Conservation (phyloP, 2,888 invertebrate species). For the Scelioninae gen. 1 region DNA sequence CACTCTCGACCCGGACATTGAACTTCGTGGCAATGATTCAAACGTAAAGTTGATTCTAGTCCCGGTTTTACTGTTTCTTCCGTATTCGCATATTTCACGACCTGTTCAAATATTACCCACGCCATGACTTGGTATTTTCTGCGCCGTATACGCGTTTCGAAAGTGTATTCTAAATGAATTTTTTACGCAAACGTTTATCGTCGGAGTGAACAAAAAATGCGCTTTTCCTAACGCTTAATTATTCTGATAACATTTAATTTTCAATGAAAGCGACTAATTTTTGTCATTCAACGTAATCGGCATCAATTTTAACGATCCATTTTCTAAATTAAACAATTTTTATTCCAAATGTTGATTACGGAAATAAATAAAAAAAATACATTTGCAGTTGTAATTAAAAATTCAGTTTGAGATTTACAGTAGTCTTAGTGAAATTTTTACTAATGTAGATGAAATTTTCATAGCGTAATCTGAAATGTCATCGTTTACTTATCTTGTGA, state of each 20-base stretch:
- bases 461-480: not conserved
- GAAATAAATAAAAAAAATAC: too few species aligned
- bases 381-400: too few species aligned
- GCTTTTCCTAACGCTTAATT: slow-evolving; percentile 27
- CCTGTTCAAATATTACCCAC: slow-evolving; percentile 30
- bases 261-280: slow-evolving; percentile 22
- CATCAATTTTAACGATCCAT: not conserved
- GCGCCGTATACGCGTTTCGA: slow-evolving; percentile 14
- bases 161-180: slow-evolving; percentile 35
- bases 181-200: slow-evolving; percentile 35
- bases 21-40: slow-evolving; percentile 71
- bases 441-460: not conserved
- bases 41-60: slow-evolving; percentile 62
- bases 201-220: slow-evolving; percentile 3
- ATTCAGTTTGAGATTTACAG: not conserved
- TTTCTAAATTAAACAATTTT: too few species aligned
- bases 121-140: slow-evolving; percentile 35
- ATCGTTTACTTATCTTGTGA: not conserved
- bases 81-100: slow-evolving; percentile 62
- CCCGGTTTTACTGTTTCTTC: slow-evolving; percentile 54
- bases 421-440: not conserved
- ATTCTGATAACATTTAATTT: slow-evolving; percentile 24
- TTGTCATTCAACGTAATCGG: too few species aligned
- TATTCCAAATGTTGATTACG: too few species aligned
- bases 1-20: slow-evolving; percentile 70